Evolutionary conservation across 2,888 invertebrate genomes (phyloP).

Genomic region (Busseola fusca): DNA sequence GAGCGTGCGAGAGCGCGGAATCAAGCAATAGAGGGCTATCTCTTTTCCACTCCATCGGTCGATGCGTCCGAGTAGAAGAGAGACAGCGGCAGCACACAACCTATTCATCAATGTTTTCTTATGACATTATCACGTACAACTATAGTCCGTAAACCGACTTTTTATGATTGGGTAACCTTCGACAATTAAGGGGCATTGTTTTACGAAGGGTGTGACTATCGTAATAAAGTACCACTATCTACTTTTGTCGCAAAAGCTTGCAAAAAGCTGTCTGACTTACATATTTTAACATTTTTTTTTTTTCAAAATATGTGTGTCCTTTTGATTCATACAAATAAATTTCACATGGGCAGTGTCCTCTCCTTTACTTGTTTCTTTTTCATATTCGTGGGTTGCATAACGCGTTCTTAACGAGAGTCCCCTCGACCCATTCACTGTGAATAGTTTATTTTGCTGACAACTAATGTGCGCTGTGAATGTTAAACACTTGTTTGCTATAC

Average conservation of each 20-base stretch:
- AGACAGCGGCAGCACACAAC: no score
- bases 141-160: no score
- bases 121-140: no score
- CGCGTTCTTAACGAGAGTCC: conserved; percentile 35
- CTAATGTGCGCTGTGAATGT: conserved; percentile 53
- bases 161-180: background rate
- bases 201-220: background rate
- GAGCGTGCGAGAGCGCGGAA: no score
- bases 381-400: conserved; percentile 21
- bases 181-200: background rate
- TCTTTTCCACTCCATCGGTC: no score
- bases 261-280: background rate
- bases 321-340: conserved; percentile 5
- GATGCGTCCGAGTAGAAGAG: no score
- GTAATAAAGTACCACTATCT: background rate
- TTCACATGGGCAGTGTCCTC: background rate
- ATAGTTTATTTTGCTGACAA: conserved; percentile 61
- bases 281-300: background rate
- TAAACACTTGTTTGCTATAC: conserved; percentile 45
- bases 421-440: conserved; percentile 40
- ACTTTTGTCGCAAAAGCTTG: background rate
- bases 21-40: no score
- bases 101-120: no score
- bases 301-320: background rate
- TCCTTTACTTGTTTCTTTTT: background rate